Percentiles rank a stretch among this genome's conserved stretches.
Evolutionary conservation across 2,888 invertebrate species (phyloP).

Genomic region (Ditula angustiorana): DNA sequence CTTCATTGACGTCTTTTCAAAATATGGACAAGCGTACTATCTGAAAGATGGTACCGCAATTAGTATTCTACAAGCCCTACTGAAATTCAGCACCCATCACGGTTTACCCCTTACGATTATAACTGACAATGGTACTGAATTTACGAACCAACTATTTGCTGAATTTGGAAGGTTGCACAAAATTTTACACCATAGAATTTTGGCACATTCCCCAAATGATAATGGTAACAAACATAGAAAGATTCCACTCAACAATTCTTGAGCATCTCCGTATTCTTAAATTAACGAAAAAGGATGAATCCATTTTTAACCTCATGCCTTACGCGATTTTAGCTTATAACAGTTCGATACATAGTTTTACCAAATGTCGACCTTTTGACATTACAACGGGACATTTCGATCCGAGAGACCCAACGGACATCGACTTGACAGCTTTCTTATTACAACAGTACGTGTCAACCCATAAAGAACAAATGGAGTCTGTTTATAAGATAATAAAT

Average conservation of each 20-base stretch:
- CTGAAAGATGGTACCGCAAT: neutral
- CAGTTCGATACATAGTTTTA: too few relatives aligned
- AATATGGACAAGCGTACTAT: slow-evolving; percentile 32
- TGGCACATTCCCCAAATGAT: slow-evolving; percentile 44
- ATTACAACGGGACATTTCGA: slow-evolving; percentile 34
- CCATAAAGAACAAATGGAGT: slow-evolving; percentile 39
- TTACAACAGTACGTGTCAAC: slow-evolving; percentile 42
- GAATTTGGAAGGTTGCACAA: slow-evolving; percentile 43
- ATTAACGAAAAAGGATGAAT: slow-evolving; percentile 28
- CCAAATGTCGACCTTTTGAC: slow-evolving; percentile 17
- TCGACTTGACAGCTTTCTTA: slow-evolving; percentile 39
- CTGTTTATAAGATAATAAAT: slow-evolving; percentile 37
- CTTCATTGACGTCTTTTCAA: slow-evolving; percentile 19
- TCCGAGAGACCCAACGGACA: slow-evolving; percentile 42
- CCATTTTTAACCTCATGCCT: slow-evolving; percentile 30
- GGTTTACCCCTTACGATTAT: slow-evolving; percentile 43
- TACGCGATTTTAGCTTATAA: slow-evolving; percentile 31
- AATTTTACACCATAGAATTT: slow-evolving; percentile 41
- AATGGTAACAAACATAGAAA: slow-evolving; percentile 41
- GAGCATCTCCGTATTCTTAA: slow-evolving; percentile 43
- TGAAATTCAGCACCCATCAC: slow-evolving; percentile 44
- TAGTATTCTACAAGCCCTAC: neutral
- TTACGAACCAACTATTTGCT: slow-evolving; percentile 44
- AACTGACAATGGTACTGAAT: slow-evolving; percentile 46
- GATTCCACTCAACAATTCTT: slow-evolving; percentile 40